Evolutionary conservation across 2,888 invertebrate genomes (phyloP).

Genomic region (Plebejus melissa): DNA sequence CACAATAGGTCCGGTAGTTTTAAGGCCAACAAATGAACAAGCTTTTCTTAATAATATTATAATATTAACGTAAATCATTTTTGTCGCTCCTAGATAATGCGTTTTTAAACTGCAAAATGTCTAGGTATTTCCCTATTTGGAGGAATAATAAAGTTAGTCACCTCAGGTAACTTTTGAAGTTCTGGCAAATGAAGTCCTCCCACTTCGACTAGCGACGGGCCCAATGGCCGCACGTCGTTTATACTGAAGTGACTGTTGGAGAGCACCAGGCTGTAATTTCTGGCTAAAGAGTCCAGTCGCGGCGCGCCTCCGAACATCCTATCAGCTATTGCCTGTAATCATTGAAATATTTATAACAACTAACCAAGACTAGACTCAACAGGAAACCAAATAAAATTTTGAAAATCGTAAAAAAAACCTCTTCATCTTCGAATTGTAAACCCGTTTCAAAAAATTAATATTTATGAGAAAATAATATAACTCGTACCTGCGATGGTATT

Average conservation of each 20-base stretch:
- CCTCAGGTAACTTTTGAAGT: conserved; percentile 61
- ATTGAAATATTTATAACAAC: background rate
- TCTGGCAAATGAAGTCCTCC: conserved; percentile 77
- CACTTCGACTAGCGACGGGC: conserved; percentile 77
- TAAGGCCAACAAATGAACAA: too few relatives aligned
- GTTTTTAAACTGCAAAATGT: background rate
- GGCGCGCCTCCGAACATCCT: conserved; percentile 72
- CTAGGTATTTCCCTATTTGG: too few relatives aligned
- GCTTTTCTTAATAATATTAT: too few relatives aligned
- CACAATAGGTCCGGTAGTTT: too few relatives aligned
- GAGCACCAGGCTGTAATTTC: conserved; percentile 74
- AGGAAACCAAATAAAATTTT: background rate
- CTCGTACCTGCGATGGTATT: conserved; percentile 63
- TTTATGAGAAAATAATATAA: background rate
- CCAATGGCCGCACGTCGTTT: conserved; percentile 75
- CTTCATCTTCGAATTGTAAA: background rate
- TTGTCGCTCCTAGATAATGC: background rate
- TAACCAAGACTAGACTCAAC: background rate
- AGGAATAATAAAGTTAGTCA: conserved; percentile 42
- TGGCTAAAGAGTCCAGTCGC: conserved; percentile 62
- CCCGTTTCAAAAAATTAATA: background rate
- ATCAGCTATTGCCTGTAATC: conserved; percentile 64
- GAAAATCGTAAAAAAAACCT: too few relatives aligned
- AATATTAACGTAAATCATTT: background rate
- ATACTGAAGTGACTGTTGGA: conserved; percentile 79